A percentile compares a stretch with the other conserved stretches of the same genome.
Conservation (phyloP, 2,888 invertebrate species). For the Eupeodes latifasciatus region DNA sequence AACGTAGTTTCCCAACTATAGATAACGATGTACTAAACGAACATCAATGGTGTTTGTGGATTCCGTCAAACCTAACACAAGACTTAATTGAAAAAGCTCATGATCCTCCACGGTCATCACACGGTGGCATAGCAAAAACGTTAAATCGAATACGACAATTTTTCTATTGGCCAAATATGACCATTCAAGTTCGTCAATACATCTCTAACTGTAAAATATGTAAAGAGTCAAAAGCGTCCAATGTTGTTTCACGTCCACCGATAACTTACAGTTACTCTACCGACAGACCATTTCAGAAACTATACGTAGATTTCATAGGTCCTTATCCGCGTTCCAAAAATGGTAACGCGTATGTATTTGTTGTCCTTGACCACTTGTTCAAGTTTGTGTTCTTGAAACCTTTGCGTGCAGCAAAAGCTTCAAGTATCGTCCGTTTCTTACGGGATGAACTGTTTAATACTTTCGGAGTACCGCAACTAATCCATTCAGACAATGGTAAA, state of each 20-base stretch:
- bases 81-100: not conserved
- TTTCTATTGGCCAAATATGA: not conserved
- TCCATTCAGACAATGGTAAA: too few species aligned
- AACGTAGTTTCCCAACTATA: too few species aligned
- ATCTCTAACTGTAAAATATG: not conserved
- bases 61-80: not conserved
- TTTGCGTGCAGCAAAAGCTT: not conserved
- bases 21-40: too few species aligned
- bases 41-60: not conserved
- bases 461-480: not conserved
- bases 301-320: not conserved
- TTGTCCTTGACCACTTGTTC: not conserved
- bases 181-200: not conserved
- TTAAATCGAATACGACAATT: not conserved
- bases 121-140: not conserved
- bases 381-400: not conserved
- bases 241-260: too few species aligned
- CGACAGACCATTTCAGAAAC: not conserved
- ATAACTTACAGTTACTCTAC: too few species aligned
- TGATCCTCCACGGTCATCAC: not conserved
- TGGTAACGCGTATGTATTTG: not conserved
- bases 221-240: too few species aligned
- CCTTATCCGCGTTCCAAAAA: slow-evolving; percentile 3
- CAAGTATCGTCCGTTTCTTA: too few species aligned
- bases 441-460: not conserved